Percentiles rank a stretch among this genome's conserved stretches.
These are phyloP conservation scores for Danio tinwini DNA, from an alignment of 2,797 vertebrate species.

Conservation along the genomic window DNA sequence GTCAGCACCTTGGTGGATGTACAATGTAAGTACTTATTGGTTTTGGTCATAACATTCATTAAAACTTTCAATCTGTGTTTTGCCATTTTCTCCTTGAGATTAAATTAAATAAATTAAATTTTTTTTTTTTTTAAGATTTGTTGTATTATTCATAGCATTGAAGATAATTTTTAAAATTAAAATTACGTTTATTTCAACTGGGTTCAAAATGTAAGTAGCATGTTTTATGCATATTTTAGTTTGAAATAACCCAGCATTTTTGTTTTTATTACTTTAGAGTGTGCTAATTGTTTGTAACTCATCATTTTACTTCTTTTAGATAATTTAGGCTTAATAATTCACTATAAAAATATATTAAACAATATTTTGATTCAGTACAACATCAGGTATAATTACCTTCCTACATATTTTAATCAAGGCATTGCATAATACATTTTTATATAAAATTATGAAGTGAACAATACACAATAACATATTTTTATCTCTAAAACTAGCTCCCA, in stretches of 20 bases:
- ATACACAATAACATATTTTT: neutral
- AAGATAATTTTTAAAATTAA: too few species aligned
- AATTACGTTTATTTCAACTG: too few species aligned
- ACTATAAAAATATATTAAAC: neutral
- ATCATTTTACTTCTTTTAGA: neutral
- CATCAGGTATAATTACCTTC: neutral
- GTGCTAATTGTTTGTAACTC: neutral
- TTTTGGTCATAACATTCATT: neutral
- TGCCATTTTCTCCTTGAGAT: neutral
- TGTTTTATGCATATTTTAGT: too few species aligned
- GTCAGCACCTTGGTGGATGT: slow-evolving; percentile 91
- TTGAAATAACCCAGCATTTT: too few species aligned
- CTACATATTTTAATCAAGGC: neutral
- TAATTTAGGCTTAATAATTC: neutral
- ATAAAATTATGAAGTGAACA: neutral
- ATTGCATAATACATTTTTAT: neutral
- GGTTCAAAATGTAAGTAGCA: too few species aligned
- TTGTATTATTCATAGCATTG: neutral
- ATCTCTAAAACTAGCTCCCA: neutral
- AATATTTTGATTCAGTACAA: slow-evolving; percentile 4
- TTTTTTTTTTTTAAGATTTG: neutral
- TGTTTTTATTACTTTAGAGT: too few species aligned
- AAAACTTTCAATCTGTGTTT: neutral
- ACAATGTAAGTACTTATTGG: slow-evolving; percentile 81
- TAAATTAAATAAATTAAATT: neutral